Percentiles rank a stretch among this genome's conserved stretches.
These are phyloP conservation scores for Idaea dimidiata DNA, from an alignment of 2,888 invertebrate genomes.

Conservation along the genomic window DNA sequence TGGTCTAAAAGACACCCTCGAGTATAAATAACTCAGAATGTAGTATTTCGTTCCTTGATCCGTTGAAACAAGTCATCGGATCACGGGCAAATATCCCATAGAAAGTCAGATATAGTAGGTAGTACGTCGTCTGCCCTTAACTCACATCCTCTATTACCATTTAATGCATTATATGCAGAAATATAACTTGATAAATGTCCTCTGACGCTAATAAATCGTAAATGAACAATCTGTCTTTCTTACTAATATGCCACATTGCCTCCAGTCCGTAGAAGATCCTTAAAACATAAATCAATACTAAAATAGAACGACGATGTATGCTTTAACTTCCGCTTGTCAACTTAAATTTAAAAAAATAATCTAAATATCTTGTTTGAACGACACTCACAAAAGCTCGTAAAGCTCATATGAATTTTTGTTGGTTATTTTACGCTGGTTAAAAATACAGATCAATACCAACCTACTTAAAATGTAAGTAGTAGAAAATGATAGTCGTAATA, in stretches of 20 bases:
- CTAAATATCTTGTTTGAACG: background rate
- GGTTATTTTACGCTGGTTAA: background rate
- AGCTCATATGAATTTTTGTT: background rate
- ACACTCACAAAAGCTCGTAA: background rate
- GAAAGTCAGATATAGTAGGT: background rate
- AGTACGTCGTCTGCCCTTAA: constrained; percentile 7
- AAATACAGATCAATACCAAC: background rate
- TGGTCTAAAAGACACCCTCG: no score
- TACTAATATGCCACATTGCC: constrained; percentile 67
- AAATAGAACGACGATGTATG: constrained; percentile 65
- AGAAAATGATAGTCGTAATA: no score
- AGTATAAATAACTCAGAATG: no score
- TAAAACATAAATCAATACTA: constrained; percentile 68
- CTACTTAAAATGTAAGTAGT: background rate
- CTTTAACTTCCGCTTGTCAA: constrained; percentile 65
- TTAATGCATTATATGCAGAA: constrained; percentile 8
- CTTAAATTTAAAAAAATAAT: constrained; percentile 49
- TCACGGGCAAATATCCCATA: no score
- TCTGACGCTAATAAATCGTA: constrained; percentile 58
- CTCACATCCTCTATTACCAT: constrained; percentile 6
- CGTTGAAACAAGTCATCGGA: no score
- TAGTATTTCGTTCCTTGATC: no score
- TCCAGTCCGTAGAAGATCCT: constrained; percentile 54
- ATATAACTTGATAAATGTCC: constrained; percentile 18
- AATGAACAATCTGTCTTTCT: constrained; percentile 56